Evolutionary conservation across 2,113 vertebrate genomes (phyloP).

Genomic region (Edolisoma coerulescens): DNA sequence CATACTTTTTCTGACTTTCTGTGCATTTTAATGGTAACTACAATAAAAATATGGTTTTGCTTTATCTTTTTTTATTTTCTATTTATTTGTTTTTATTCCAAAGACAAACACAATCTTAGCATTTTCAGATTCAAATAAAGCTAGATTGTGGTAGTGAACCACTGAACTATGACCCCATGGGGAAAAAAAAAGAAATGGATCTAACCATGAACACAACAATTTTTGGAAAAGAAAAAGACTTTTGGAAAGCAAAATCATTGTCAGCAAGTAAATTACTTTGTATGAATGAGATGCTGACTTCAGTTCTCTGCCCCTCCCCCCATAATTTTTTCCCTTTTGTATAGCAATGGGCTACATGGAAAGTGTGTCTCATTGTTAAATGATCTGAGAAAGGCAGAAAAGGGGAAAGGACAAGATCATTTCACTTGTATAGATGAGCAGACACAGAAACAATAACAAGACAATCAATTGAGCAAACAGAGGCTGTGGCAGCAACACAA

Average conservation of each 20-base stretch:
- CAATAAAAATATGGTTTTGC: neutral
- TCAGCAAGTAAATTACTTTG: neutral
- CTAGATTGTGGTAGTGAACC: neutral
- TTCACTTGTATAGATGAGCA: constrained; percentile 8
- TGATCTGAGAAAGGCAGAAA: constrained; percentile 44
- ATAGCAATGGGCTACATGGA: neutral
- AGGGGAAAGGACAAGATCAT: constrained; percentile 10
- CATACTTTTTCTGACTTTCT: neutral
- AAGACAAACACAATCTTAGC: neutral
- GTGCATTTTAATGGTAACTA: neutral
- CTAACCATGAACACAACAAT: neutral
- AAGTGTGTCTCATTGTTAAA: constrained; percentile 19
- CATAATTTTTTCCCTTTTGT: neutral
- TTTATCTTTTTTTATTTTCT: neutral
- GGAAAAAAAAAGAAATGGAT: neutral
- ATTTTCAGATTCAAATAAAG: neutral
- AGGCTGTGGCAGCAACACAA: neutral
- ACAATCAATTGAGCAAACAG: constrained; percentile 28
- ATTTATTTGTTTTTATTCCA: neutral
- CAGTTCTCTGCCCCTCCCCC: neutral
- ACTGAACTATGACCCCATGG: neutral
- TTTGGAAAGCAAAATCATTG: neutral
- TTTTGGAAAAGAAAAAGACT: neutral
- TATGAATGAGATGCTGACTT: neutral
- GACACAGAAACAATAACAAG: constrained; percentile 13